Conservation (phyloP, 2,888 invertebrate genomes). For the Heliconius cydno region DNA sequence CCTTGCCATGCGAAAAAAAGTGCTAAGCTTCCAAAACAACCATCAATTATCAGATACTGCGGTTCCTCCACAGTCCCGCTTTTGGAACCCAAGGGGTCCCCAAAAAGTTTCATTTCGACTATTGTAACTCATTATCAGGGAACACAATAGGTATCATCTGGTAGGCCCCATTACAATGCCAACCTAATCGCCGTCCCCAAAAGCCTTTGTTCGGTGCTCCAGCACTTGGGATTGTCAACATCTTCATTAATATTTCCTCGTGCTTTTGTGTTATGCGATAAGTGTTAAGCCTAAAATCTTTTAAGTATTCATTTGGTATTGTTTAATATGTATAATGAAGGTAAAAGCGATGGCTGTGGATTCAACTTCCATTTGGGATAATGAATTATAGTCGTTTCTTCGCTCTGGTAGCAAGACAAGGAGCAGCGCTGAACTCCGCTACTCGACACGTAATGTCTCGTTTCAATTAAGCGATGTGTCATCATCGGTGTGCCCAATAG, state of each 20-base stretch:
- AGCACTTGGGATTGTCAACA: conserved; percentile 70
- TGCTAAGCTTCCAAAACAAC: not conserved
- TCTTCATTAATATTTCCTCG: conserved; percentile 73
- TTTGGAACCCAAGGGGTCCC: conserved; percentile 47
- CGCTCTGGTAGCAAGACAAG: no score
- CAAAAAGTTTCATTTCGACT: conserved; percentile 62
- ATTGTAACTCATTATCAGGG: conserved; percentile 64
- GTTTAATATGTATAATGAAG: conserved; percentile 31
- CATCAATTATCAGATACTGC: not conserved
- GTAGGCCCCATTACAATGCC: conserved; percentile 54
- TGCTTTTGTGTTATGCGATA: conserved; percentile 48
- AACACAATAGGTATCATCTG: conserved; percentile 72
- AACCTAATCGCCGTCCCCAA: conserved; percentile 57
- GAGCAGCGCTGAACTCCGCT: no score
- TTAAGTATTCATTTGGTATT: conserved; percentile 46
- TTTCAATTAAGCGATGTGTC: no score
- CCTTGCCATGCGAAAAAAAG: not conserved
- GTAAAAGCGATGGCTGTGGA: no score
- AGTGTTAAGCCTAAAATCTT: conserved; percentile 52
- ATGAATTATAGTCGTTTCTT: no score
- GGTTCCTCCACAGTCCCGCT: conserved; percentile 24
- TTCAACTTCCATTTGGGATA: no score
- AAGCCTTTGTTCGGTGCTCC: conserved; percentile 64
- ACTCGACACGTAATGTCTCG: no score
- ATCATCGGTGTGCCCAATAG: no score